A percentile compares a stretch with the other conserved stretches of the same genome.
Evolutionary conservation across 2,888 invertebrate species (phyloP).

Genomic region (Blastobasis lacticolella): DNA sequence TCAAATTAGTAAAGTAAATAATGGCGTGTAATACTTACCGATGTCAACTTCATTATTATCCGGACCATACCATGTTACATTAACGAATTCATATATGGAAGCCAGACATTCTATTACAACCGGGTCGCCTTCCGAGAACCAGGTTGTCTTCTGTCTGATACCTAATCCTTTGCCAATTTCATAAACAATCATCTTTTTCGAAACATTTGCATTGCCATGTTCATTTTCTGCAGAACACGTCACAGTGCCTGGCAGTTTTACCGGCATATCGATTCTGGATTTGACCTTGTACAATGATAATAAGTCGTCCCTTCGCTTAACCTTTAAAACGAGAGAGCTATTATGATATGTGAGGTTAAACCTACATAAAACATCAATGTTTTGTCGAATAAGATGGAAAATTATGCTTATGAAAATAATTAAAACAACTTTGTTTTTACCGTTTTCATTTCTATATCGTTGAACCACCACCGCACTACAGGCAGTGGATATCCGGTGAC

Average conservation of each 20-base stretch:
- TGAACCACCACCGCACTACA: background rate
- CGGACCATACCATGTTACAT: conserved; percentile 40
- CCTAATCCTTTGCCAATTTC: conserved; percentile 52
- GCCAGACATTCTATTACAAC: conserved; percentile 43
- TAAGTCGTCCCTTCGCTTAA: conserved; percentile 7
- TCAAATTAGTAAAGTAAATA: background rate
- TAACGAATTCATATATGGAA: conserved; percentile 40
- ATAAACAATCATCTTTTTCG: conserved; percentile 33
- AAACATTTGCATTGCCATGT: background rate
- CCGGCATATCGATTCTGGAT: conserved; percentile 29
- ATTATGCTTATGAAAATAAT: no score
- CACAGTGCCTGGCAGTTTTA: conserved; percentile 33
- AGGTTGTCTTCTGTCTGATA: conserved; percentile 29
- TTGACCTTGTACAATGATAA: conserved; percentile 26
- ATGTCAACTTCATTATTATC: conserved; percentile 17
- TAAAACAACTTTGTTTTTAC: conserved; percentile 15
- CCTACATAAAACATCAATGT: no score
- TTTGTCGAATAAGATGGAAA: no score
- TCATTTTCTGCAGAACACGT: conserved; percentile 38
- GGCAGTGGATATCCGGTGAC: conserved; percentile 43
- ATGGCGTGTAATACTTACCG: conserved; percentile 19
- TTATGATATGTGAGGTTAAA: no score
- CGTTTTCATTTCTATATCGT: conserved; percentile 12
- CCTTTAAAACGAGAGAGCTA: conserved; percentile 19
- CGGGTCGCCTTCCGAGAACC: conserved; percentile 39